Percentiles rank a stretch among this genome's conserved stretches.
phyloP scores from a whole-genome alignment of 2,113 vertebrate genomes.

The Chamaetylas fuelleborni region DNA sequence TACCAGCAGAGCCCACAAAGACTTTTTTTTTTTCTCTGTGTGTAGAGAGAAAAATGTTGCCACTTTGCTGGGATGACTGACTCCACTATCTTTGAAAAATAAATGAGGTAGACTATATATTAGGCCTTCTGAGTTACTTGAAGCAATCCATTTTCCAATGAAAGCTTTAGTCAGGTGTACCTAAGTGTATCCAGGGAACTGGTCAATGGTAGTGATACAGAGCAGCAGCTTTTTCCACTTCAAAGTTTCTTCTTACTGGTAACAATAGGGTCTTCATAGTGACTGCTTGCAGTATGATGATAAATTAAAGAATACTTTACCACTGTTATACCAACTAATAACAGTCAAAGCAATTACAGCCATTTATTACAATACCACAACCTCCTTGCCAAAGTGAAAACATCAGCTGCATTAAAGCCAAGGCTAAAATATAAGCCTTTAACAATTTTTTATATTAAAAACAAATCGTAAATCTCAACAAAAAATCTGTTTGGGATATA shows the following conservation, averaged over 20 bases:
- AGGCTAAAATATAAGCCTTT: background rate
- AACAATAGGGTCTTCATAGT: constrained; percentile 5
- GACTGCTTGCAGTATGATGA: background rate
- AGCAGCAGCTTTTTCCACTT: constrained; percentile 19
- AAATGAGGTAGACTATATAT: constrained; percentile 32
- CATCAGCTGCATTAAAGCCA: background rate
- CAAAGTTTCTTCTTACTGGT: background rate
- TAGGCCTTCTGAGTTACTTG: constrained; percentile 30
- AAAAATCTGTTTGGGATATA: background rate
- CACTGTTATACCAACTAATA: background rate
- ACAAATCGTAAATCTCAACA: background rate
- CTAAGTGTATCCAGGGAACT: constrained; percentile 9
- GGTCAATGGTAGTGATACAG: background rate
- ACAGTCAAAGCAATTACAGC: background rate
- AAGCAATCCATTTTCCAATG: constrained; percentile 55
- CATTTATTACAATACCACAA: background rate
- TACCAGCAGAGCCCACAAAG: background rate
- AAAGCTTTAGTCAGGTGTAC: constrained; percentile 50
- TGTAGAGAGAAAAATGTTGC: constrained; percentile 22
- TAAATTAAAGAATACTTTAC: constrained; percentile 11
- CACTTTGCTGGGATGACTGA: constrained; percentile 14
- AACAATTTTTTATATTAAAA: background rate
- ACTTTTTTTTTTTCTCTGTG: background rate
- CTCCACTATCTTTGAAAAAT: constrained; percentile 43
- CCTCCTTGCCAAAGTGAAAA: background rate